Evolutionary conservation across 2,888 invertebrate species (phyloP).

Genomic region (Ectropis crepuscularia): DNA sequence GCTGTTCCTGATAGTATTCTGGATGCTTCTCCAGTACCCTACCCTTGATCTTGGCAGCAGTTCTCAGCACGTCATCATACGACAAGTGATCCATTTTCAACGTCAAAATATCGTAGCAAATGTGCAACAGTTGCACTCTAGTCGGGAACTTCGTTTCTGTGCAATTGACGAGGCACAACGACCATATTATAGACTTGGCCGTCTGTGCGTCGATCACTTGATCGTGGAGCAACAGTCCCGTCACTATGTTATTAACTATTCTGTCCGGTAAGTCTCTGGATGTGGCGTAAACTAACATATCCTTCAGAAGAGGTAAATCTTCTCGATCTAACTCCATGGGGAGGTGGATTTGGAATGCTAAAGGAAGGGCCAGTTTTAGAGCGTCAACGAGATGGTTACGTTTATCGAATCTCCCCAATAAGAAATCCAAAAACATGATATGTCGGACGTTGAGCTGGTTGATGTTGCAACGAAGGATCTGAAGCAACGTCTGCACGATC

Average conservation of each 20-base stretch:
- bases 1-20: conserved; percentile 86
- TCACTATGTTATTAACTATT: conserved; percentile 81
- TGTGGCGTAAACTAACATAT: conserved; percentile 83
- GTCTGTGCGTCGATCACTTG: conserved; percentile 70
- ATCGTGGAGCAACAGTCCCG: conserved; percentile 74
- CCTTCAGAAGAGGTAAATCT: conserved; percentile 78
- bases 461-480: conserved; percentile 85
- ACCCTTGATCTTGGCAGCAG: conserved; percentile 76
- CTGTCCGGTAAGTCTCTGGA: conserved; percentile 77
- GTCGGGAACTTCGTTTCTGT: conserved; percentile 66
- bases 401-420: conserved; percentile 78
- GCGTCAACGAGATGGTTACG: conserved; percentile 86
- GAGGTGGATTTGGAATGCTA: conserved; percentile 87
- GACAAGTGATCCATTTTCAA: conserved; percentile 70
- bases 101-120: conserved; percentile 77
- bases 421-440: conserved; percentile 86
- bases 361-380: conserved; percentile 86
- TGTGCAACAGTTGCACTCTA: conserved; percentile 79
- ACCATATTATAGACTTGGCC: conserved; percentile 84
- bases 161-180: conserved; percentile 79
- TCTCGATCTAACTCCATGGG: conserved; percentile 83
- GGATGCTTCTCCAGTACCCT: conserved; percentile 73
- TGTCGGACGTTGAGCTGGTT: conserved; percentile 86
- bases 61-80: conserved; percentile 79
- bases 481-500: conserved; percentile 86